Conservation (phyloP, 2,888 invertebrate species). For the Netelia melanura region DNA sequence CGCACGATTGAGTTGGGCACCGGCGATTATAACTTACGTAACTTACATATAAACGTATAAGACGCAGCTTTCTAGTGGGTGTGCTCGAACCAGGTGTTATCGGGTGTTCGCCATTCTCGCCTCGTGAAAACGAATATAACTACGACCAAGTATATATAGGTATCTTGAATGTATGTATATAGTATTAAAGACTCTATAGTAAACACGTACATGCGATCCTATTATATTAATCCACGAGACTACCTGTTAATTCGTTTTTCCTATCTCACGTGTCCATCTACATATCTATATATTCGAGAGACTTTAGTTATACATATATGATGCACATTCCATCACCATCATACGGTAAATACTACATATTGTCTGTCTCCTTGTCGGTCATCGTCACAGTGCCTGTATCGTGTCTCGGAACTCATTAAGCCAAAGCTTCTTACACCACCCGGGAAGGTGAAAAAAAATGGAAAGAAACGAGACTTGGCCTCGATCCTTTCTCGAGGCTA, state of each 20-base stretch:
- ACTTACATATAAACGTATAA: constrained; percentile 21
- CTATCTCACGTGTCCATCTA: constrained; percentile 45
- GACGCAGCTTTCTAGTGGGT: constrained; percentile 65
- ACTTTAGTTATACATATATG: background rate
- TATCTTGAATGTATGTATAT: background rate
- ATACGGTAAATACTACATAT: constrained; percentile 9
- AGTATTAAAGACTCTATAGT: constrained; percentile 2
- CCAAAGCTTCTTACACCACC: constrained; percentile 76
- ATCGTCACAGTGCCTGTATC: constrained; percentile 31
- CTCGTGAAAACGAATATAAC: constrained; percentile 54
- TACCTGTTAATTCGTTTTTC: constrained; percentile 65
- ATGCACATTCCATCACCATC: background rate
- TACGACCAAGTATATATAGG: background rate
- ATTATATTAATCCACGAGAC: constrained; percentile 55
- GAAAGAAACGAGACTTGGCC: constrained; percentile 74
- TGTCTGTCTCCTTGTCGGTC: constrained; percentile 25
- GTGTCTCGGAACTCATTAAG: constrained; percentile 77
- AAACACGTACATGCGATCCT: constrained; percentile 16
- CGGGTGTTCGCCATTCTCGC: constrained; percentile 68
- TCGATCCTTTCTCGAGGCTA: constrained; percentile 70
- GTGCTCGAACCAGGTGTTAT: constrained; percentile 65
- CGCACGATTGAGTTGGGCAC: constrained; percentile 50
- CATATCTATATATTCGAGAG: constrained; percentile 19
- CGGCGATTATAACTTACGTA: constrained; percentile 37
- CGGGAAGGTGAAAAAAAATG: constrained; percentile 19